phyloP scores from a whole-genome alignment of 1,140 invertebrate species.

The Dendroctonus valens region DNA sequence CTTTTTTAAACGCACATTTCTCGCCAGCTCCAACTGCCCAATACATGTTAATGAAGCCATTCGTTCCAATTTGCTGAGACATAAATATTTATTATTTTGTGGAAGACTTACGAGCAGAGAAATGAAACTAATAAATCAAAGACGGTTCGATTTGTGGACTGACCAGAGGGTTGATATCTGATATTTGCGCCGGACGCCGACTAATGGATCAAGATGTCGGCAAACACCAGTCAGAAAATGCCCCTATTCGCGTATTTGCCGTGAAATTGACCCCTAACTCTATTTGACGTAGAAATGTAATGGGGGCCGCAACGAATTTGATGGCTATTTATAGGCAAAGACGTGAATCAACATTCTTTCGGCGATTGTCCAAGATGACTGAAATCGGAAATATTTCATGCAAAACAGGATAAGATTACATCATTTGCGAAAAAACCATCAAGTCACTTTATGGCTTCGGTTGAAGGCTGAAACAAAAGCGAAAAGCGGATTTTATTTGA shows the following conservation, averaged over 20 bases:
- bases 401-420: background rate
- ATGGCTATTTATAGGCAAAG: background rate
- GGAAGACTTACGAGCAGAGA: constrained; percentile 36
- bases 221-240: constrained; percentile 39
- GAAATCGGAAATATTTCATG: background rate
- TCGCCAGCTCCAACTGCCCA: no score
- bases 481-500: background rate
- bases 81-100: no score
- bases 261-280: constrained; percentile 22
- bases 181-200: constrained; percentile 44
- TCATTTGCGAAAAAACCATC: background rate
- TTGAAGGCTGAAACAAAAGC: constrained; percentile 1
- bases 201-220: constrained; percentile 46
- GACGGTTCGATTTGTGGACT: constrained; percentile 44
- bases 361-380: background rate
- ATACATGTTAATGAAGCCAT: no score
- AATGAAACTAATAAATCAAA: constrained; percentile 47
- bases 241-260: constrained; percentile 30
- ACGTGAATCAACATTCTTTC: background rate
- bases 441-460: background rate
- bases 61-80: no score
- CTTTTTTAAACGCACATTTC: no score
- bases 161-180: constrained; percentile 41
- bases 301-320: background rate
- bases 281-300: constrained; percentile 28